A percentile compares a stretch with the other conserved stretches of the same genome.
Conservation (phyloP, 1,140 invertebrate species). For the Melanaphis sacchari region DNA sequence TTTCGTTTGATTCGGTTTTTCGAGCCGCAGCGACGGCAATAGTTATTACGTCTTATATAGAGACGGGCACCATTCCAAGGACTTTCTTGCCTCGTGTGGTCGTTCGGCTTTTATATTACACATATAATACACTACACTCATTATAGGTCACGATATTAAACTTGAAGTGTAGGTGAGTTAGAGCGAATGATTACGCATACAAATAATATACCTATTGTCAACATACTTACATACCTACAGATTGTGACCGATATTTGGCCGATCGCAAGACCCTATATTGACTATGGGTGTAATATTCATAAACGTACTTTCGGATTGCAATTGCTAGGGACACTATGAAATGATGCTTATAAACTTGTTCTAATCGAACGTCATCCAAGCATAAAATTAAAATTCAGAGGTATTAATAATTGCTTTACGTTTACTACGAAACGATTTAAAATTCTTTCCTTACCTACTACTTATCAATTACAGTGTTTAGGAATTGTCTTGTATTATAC, state of each 20-base stretch:
- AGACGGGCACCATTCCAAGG: no score
- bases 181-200: neutral
- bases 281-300: neutral
- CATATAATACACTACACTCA: neutral
- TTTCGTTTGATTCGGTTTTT: neutral
- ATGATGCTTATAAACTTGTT: no score
- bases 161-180: neutral
- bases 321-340: no score
- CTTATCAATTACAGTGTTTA: no score
- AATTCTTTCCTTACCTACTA: no score
- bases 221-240: neutral
- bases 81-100: neutral
- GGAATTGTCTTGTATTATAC: no score
- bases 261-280: neutral
- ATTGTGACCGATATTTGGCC: neutral
- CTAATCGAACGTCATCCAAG: no score
- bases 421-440: no score
- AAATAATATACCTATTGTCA: neutral
- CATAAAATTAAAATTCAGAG: no score
- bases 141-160: neutral
- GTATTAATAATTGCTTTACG: no score
- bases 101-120: neutral
- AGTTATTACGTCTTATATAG: neutral
- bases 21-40: neutral
- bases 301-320: no score